Conservation (phyloP, 2,113 vertebrate genomes). For the Australoheros scitulus region DNA sequence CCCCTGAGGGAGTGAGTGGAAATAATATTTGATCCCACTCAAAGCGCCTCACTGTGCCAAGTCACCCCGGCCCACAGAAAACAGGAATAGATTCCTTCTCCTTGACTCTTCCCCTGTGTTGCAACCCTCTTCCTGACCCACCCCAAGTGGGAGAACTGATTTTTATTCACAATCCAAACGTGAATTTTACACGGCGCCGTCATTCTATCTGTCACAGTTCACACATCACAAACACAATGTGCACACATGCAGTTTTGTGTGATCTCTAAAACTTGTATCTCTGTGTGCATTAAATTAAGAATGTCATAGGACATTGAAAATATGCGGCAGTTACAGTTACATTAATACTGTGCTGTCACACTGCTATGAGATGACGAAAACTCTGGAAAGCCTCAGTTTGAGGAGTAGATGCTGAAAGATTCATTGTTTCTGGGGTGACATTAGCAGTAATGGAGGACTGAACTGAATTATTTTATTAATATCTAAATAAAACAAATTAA, state of each 20-base stretch:
- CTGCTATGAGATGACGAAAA: not conserved
- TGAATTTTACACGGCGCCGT: not conserved
- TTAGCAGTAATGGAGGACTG: not conserved
- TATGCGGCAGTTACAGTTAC: not conserved
- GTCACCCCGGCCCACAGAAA: conserved; percentile 51
- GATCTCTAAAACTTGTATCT: not conserved
- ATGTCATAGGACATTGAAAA: not conserved
- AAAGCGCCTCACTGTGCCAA: conserved; percentile 53
- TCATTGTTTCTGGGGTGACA: not conserved
- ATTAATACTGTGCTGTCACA: too few species aligned
- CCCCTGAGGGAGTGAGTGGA: conserved; percentile 49
- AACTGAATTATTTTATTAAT: too few species aligned
- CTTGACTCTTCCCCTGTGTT: conserved; percentile 12
- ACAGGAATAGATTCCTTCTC: conserved; percentile 63
- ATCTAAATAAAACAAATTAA: too few species aligned
- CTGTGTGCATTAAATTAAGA: not conserved
- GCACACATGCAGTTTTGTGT: not conserved
- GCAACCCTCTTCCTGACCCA: not conserved
- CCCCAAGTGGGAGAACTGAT: conserved; percentile 21
- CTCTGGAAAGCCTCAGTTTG: not conserved
- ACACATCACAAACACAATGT: not conserved
- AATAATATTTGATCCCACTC: conserved; percentile 73
- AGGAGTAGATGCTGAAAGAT: not conserved
- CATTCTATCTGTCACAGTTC: not conserved
- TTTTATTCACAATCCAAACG: conserved; percentile 14